Evolutionary conservation across 2,113 vertebrate species (phyloP).

Genomic region (Vimba vimba): DNA sequence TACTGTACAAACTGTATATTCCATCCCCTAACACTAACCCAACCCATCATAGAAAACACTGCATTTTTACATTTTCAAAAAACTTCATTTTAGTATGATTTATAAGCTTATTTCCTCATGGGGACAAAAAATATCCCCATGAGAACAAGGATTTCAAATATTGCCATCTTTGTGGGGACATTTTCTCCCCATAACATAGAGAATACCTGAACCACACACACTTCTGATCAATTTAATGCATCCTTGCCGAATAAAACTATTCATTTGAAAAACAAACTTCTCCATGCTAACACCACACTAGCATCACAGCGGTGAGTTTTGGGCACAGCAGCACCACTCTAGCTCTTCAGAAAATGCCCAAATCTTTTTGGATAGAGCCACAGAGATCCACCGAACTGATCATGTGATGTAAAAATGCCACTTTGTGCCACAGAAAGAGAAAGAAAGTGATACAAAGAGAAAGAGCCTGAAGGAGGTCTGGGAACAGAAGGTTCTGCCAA

Average conservation of each 20-base stretch:
- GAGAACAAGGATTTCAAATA: no score
- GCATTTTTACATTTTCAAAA: no score
- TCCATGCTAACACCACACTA: neutral
- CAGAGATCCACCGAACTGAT: slow-evolving; percentile 59
- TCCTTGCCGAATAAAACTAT: neutral
- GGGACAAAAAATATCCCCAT: no score
- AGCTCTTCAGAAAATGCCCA: neutral
- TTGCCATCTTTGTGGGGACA: no score
- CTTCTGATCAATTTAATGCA: neutral
- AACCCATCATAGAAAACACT: no score
- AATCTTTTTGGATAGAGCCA: slow-evolving; percentile 62
- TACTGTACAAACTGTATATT: no score
- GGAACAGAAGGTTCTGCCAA: slow-evolving; percentile 44
- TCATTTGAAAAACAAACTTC: neutral
- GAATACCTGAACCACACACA: no score
- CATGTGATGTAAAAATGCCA: slow-evolving; percentile 63
- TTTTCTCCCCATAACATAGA: no score
- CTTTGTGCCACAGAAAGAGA: slow-evolving; percentile 64
- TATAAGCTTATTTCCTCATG: no score
- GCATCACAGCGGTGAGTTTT: neutral
- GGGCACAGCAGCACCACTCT: neutral
- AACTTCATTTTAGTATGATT: no score
- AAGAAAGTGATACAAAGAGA: slow-evolving; percentile 45
- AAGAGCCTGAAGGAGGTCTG: slow-evolving; percentile 53
- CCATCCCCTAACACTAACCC: no score